A percentile compares a stretch with the other conserved stretches of the same genome.
Conservation (phyloP, 2,888 invertebrate genomes). For the Drosophila neonasuta region DNA sequence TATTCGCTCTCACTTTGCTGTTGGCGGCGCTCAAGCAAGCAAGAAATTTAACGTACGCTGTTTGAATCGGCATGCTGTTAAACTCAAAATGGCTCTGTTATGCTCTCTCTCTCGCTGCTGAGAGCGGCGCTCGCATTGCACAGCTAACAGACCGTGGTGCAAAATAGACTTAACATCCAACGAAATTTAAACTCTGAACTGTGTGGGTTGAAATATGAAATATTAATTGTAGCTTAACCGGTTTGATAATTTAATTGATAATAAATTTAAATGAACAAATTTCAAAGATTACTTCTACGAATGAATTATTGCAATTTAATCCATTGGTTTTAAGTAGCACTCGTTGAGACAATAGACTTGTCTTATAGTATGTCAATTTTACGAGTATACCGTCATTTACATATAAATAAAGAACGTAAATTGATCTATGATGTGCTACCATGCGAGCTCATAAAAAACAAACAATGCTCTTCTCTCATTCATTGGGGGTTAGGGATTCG, state of each 20-base stretch:
- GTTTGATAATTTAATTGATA: neutral
- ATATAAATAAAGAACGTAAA: slow-evolving; percentile 43
- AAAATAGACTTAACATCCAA: slow-evolving; percentile 4
- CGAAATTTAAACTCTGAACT: neutral
- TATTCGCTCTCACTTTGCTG: slow-evolving; percentile 1
- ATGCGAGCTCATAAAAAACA: slow-evolving; percentile 31
- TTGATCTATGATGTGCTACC: slow-evolving; percentile 49
- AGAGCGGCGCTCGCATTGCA: slow-evolving; percentile 21
- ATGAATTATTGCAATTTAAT: neutral
- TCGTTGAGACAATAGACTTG: neutral
- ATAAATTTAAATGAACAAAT: neutral
- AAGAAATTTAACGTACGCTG: slow-evolving; percentile 31
- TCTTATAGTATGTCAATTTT: slow-evolving; percentile 5
- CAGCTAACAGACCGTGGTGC: slow-evolving; percentile 47
- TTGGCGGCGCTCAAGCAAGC: slow-evolving; percentile 7
- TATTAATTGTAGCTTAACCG: neutral
- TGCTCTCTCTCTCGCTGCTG: slow-evolving; percentile 26
- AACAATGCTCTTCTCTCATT: slow-evolving; percentile 30
- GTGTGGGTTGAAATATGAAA: neutral
- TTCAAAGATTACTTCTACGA: neutral
- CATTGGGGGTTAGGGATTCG: neutral
- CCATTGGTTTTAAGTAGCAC: neutral
- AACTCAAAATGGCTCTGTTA: slow-evolving; percentile 48
- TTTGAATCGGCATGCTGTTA: slow-evolving; percentile 34
- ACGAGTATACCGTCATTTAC: slow-evolving; percentile 34